Conservation (phyloP, 2,113 vertebrate species). For the Oryzias javanicus region DNA sequence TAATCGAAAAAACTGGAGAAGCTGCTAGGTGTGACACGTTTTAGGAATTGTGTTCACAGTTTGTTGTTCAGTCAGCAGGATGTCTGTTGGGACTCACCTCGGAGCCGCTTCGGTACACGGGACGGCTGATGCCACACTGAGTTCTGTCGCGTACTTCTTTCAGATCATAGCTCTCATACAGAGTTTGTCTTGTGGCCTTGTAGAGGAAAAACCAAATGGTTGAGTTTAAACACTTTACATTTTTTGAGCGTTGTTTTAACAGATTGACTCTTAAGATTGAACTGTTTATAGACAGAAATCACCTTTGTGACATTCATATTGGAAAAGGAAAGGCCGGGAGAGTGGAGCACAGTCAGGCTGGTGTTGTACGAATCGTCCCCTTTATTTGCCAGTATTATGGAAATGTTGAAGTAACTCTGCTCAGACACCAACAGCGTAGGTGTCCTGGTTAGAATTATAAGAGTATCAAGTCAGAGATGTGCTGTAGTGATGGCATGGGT, state of each 20-base stretch:
- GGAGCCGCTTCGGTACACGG: slow-evolving; percentile 64
- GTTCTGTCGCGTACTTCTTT: slow-evolving; percentile 46
- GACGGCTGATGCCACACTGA: slow-evolving; percentile 64
- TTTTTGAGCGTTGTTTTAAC: too few species aligned
- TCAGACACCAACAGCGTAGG: slow-evolving; percentile 61
- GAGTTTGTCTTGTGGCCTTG: slow-evolving; percentile 47
- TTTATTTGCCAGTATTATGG: slow-evolving; percentile 53
- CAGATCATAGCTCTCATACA: slow-evolving; percentile 45
- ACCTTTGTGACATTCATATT: slow-evolving; percentile 56
- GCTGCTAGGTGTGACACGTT: not conserved
- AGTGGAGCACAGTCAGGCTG: slow-evolving; percentile 63
- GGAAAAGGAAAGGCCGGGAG: slow-evolving; percentile 72
- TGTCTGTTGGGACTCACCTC: slow-evolving; percentile 47
- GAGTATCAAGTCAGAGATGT: not conserved
- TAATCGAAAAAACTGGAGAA: not conserved
- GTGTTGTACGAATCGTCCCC: slow-evolving; percentile 78
- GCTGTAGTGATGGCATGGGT: not conserved
- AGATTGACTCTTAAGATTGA: too few species aligned
- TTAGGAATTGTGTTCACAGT: not conserved
- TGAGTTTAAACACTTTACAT: not conserved
- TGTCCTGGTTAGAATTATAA: not conserved
- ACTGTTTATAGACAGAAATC: not conserved
- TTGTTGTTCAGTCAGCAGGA: not conserved
- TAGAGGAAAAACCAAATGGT: not conserved
- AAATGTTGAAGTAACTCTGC: slow-evolving; percentile 56